Conservation (phyloP, 2,888 invertebrate genomes). For the Drosophila prostipennis region DNA sequence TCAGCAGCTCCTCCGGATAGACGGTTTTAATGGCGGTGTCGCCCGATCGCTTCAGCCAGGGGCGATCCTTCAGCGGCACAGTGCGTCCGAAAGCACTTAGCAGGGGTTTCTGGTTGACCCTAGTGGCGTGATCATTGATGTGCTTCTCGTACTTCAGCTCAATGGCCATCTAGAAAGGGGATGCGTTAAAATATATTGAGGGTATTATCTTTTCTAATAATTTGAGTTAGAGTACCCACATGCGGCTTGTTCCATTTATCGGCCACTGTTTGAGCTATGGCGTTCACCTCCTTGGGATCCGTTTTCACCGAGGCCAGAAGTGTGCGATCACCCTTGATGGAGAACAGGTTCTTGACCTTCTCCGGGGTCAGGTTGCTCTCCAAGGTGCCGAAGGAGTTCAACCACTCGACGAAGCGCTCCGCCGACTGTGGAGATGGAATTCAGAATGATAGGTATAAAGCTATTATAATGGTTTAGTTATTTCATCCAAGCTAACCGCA, state of each 20-base stretch:
- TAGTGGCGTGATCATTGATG: conserved; percentile 66
- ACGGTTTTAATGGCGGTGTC: conserved; percentile 78
- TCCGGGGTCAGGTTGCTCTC: conserved; percentile 80
- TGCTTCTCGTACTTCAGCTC: conserved; percentile 82
- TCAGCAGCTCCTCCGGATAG: conserved; percentile 81
- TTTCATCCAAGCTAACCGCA: conserved; percentile 65
- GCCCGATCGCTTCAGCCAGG: conserved; percentile 69
- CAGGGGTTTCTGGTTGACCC: conserved; percentile 54
- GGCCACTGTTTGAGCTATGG: conserved; percentile 82
- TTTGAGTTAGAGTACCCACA: conserved; percentile 49
- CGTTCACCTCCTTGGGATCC: conserved; percentile 82
- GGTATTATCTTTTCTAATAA: too few species aligned
- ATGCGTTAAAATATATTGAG: too few species aligned
- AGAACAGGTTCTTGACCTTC: conserved; percentile 82
- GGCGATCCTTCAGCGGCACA: conserved; percentile 77
- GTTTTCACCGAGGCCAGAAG: conserved; percentile 81
- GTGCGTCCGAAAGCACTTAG: conserved; percentile 83
- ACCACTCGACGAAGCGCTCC: conserved; percentile 82
- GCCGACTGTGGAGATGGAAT: conserved; percentile 66
- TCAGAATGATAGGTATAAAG: not conserved
- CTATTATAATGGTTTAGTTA: too few species aligned
- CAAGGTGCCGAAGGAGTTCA: conserved; percentile 80
- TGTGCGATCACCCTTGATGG: conserved; percentile 81
- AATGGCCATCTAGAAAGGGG: conserved; percentile 77
- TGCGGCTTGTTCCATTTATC: conserved; percentile 82